Evolutionary conservation across 2,797 vertebrate species (phyloP), one percentile per base, ranked within the genome.

Genomic region (Clarias fuscus): DNA sequence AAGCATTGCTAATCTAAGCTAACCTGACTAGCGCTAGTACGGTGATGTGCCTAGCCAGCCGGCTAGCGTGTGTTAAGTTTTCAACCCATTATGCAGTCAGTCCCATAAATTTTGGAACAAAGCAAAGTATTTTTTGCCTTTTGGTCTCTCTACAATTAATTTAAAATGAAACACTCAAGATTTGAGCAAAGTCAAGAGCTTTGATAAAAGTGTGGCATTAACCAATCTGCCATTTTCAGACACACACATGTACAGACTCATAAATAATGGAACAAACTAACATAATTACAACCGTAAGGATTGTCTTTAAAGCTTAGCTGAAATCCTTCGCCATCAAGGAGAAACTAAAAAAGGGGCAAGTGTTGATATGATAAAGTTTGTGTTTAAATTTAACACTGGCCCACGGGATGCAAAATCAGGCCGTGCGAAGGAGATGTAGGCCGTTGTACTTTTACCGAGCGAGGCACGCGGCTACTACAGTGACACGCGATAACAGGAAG

Each of bases 331-430:
- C 48, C 24, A 27, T 30, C 0, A 33, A 56, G 79, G 79, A 53
- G 64, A 53, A 56, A 33, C 33, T 67, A 58, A 82, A 81, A 48
- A 80, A 70, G 30, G 43, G 43, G 62, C 17, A 30, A 22, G n/a
- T 48, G 15, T 0, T 43, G 37, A 27, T 20, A 0, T n/a, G 24
- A 65, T 80, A 48, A 81, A 30, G 79, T 81, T 65, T 67, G 24
- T 67, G 79, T 67, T 65, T 62, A 79, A 79, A 79, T 81, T 81
- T 81, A 53, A 81, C 48, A 67, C 17, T 33, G 20, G 64, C 37
- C n/a, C 18, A 17, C 33, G 62, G 64, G 80, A 68, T 10, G 24
- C 37, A 18, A 11, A 81, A 81, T 81, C 37, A 48, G 78, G 62
- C 18, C 40, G 8, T 67, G 37, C 11, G 1, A 82, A 30, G 30